phyloP scores from a whole-genome alignment of 2,113 vertebrate genomes.

The Ahaetulla prasina region DNA sequence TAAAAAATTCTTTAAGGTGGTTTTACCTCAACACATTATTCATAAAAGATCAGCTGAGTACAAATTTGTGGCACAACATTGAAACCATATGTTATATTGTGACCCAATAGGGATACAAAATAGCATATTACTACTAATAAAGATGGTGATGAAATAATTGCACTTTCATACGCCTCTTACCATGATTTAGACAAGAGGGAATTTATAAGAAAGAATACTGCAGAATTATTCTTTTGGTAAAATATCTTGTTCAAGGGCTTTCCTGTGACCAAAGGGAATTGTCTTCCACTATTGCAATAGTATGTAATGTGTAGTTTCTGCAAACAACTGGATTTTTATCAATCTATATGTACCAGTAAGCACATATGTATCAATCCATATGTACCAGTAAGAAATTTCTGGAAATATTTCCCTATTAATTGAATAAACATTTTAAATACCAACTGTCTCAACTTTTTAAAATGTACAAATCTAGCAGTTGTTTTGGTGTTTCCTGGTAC shows the following conservation, averaged over 20 bases:
- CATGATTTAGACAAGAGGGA: not conserved
- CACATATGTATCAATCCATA: no score
- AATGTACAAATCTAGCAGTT: not conserved
- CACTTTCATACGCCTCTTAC: not conserved
- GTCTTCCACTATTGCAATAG: not conserved
- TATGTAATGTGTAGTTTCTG: not conserved
- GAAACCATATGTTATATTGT: slow-evolving; percentile 43
- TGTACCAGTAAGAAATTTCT: not conserved
- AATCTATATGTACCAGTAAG: not conserved
- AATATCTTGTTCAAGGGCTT: not conserved
- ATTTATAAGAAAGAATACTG: not conserved
- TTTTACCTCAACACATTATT: slow-evolving; percentile 37
- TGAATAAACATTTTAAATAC: not conserved
- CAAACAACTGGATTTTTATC: not conserved
- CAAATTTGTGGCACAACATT: slow-evolving; percentile 49
- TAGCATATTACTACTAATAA: slow-evolving; percentile 53
- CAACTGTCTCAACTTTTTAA: not conserved
- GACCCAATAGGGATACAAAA: slow-evolving; percentile 43
- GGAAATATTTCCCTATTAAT: not conserved
- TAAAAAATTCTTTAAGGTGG: slow-evolving; percentile 40
- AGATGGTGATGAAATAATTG: slow-evolving; percentile 19
- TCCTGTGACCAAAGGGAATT: not conserved
- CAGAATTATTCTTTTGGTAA: not conserved
- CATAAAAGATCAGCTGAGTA: slow-evolving; percentile 48
- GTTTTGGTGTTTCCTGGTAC: not conserved